phyloP scores from a whole-genome alignment of 2,113 vertebrate genomes.

The Clarias gariepinus region DNA sequence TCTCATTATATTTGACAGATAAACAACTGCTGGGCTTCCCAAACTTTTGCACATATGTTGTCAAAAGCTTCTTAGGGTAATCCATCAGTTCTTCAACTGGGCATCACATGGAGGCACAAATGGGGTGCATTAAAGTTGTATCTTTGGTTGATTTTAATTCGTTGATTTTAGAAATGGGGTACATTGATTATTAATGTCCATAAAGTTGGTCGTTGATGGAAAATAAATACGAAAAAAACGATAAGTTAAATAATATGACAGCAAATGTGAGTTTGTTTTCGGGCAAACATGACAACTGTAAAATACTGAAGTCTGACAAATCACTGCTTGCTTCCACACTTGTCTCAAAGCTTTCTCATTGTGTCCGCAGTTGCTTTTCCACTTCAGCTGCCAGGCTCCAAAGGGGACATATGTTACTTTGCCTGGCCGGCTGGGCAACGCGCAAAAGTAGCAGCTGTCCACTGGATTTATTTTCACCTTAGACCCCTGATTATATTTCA shows the following conservation, averaged over 20 bases:
- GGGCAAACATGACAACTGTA: background rate
- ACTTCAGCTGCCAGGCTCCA: slow-evolving; percentile 26
- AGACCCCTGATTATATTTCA: slow-evolving; percentile 48
- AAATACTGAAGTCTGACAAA: slow-evolving; percentile 15
- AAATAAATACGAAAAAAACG: background rate
- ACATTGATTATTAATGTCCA: background rate
- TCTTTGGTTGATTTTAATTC: background rate
- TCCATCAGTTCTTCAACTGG: background rate
- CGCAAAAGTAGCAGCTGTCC: slow-evolving; percentile 51
- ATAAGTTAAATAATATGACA: background rate
- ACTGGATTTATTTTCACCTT: slow-evolving; percentile 55
- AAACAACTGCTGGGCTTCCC: background rate
- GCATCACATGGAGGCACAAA: background rate
- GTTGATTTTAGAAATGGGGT: background rate
- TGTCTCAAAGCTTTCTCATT: slow-evolving; percentile 13
- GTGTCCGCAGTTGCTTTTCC: slow-evolving; percentile 51
- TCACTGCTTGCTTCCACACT: slow-evolving; percentile 8
- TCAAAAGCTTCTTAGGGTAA: background rate
- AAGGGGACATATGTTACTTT: slow-evolving; percentile 38
- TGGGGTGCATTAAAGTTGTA: background rate
- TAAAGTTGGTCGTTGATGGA: too few relatives aligned
- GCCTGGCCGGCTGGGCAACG: slow-evolving; percentile 31
- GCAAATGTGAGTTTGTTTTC: background rate
- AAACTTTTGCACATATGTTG: background rate
- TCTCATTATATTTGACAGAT: background rate